Base-by-base conservation (phyloP, 2,113 vertebrate species). In the Gambusia holbrooki region DNA sequence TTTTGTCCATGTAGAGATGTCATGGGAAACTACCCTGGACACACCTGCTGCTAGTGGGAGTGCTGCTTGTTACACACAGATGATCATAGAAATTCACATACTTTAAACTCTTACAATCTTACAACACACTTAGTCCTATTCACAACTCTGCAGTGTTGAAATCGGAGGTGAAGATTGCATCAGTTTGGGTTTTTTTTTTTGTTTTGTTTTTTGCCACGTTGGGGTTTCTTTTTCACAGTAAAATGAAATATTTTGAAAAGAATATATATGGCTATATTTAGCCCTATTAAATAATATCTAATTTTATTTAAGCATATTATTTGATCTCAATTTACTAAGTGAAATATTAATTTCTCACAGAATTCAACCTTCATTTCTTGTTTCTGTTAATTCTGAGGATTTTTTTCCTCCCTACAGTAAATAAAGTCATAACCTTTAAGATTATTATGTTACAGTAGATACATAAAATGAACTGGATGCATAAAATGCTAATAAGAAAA, bases 31-130 rank as follows among this genome's bases (percentile, higher is more conserved):
- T 76, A 77, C 71, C 81, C 77, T 84, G 71, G 7, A 79, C 81
- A 90, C 90, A 90, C 90, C 92, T 92, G 89, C 85, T 85, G 89
- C 85, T 85, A 74, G 69, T 90, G 84, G 84, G 89, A 89, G 82
- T 86, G 86, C n/a, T 71, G 7, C 48, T 70, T 77, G 62, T 69
- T 10, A 27, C 61, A 69, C 77, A 51, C 62, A 30, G n/a, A 63
- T 33, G 54, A 37, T 30, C 37, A 9, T 28, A 17, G 3, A 22
- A 30, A 35, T 58, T 13, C 62, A 42, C 60, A 17, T 35, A 71
- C 70, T 22, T 48, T 19, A 19, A 48, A 64, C 62, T 35, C 60
- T 61, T 37, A 30, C 15, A 45, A 45, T 27, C 54, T 22, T 51
- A 35, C 51, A 27, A 27, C 60, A 69, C 40, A 19, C 27, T 62